Evolutionary conservation across 1,140 invertebrate species (phyloP), one percentile per base, ranked within the genome.

Genomic region (Dreissena polymorpha): DNA sequence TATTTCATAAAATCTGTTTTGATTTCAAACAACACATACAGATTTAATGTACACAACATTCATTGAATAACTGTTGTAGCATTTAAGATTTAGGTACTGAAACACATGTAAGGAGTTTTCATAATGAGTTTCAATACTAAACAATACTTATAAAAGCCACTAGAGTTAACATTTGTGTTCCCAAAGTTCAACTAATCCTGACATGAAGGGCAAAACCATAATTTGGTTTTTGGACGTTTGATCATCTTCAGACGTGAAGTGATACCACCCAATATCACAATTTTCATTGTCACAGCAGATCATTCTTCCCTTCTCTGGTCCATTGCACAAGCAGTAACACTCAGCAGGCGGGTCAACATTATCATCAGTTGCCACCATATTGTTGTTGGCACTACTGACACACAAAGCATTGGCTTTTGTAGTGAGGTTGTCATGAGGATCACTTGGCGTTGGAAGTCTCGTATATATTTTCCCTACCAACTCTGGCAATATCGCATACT

Each of bases 231-330:
- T 29, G 77, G 77, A 60, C 29, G 18, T 5, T 49, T 27, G 10
- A 57, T 69, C 29, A 85, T 5, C 21, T 68, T 68, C 23, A 80
- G 51, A 84, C 83, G 10, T 63, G 5, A 75, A 73, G n/a, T 85
- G 83, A 69, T 53, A 79, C 75, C 83, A 84, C 51, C 21, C 68
- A 53, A 70, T 23, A 57, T 68, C 63, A 50, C 76, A 85, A 57
- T 79, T 73, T 39, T 73, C 29, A 75, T 68, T 79, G n/a, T 80
- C 83, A 80, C 83, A 75, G 7, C 14, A 39, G 49, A 85, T 60
- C 83, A 85, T 85, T n/a, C n/a, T n/a, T n/a, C n/a, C n/a, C n/a
- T n/a, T n/a, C n/a, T n/a, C n/a, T n/a, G n/a, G n/a, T n/a, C n/a
- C n/a, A n/a, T n/a, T n/a, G n/a, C n/a, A n/a, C n/a, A n/a, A n/a